phyloP scores from a whole-genome alignment of 2,888 invertebrate species.

The Cheilosia variabilis region DNA sequence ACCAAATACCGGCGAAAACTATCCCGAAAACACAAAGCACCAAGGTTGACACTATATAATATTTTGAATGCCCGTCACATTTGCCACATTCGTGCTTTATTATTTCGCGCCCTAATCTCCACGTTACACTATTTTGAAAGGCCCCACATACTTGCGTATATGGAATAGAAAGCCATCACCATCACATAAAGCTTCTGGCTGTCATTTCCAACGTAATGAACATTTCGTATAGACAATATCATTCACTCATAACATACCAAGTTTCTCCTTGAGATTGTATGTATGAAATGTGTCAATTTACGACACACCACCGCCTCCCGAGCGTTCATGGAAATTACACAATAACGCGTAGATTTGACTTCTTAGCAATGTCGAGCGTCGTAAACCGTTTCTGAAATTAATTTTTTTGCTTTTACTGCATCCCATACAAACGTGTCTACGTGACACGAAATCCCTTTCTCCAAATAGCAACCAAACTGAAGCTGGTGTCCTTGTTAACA shows the following conservation, averaged over 20 bases:
- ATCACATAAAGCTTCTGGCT: no score
- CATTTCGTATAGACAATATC: background rate
- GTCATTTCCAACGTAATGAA: background rate
- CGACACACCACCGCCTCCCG: slow-evolving; percentile 23
- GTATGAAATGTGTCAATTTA: slow-evolving; percentile 24
- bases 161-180: no score
- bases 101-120: no score
- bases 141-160: no score
- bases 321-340: slow-evolving; percentile 28
- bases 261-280: background rate
- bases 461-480: background rate
- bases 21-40: no score
- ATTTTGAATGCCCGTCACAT: no score
- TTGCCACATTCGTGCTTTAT: no score
- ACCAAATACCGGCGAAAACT: no score
- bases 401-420: slow-evolving; percentile 32
- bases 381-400: slow-evolving; percentile 31
- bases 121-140: no score
- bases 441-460: slow-evolving; percentile 26
- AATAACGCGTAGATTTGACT: slow-evolving; percentile 20
- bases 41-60: no score
- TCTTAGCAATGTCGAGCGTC: background rate
- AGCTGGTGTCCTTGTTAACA: slow-evolving; percentile 37
- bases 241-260: background rate
- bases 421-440: slow-evolving; percentile 14